Evolutionary conservation across 1,140 invertebrate species (phyloP).

Genomic region (Drosophila bipectinata): DNA sequence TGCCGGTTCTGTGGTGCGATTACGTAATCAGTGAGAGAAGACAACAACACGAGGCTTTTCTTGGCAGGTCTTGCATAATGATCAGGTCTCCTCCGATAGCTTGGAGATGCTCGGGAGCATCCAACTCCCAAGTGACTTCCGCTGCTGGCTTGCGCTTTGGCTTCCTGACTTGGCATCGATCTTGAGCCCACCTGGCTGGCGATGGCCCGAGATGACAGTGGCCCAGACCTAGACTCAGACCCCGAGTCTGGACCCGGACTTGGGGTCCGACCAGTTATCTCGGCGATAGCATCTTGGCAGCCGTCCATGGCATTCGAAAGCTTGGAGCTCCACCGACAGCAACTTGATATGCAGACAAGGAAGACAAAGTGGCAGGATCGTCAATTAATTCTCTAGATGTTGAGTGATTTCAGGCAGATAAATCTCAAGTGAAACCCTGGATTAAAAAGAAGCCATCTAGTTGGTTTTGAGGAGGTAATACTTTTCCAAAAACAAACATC

Average conservation of each 20-base stretch:
- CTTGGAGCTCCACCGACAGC: constrained; percentile 33
- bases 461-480: neutral
- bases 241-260: neutral
- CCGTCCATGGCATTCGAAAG: constrained; percentile 47
- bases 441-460: neutral
- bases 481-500: neutral
- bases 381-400: constrained; percentile 56
- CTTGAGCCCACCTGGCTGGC: constrained; percentile 53
- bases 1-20: constrained; percentile 39
- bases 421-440: constrained; percentile 10
- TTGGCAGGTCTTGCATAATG: constrained; percentile 33
- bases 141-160: constrained; percentile 58
- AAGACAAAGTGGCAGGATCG: constrained; percentile 60
- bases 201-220: constrained; percentile 36
- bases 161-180: constrained; percentile 68
- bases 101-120: constrained; percentile 10
- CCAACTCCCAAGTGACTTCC: constrained; percentile 64
- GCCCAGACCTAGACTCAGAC: constrained; percentile 1
- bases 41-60: constrained; percentile 40
- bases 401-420: constrained; percentile 52
- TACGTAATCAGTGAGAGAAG: constrained; percentile 65
- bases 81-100: constrained; percentile 12
- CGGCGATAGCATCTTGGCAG: constrained; percentile 39
- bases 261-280: constrained; percentile 47
- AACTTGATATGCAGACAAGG: constrained; percentile 62